phyloP scores from a whole-genome alignment of 2,888 invertebrate species.

The Petrolisthes manimaculis region DNA sequence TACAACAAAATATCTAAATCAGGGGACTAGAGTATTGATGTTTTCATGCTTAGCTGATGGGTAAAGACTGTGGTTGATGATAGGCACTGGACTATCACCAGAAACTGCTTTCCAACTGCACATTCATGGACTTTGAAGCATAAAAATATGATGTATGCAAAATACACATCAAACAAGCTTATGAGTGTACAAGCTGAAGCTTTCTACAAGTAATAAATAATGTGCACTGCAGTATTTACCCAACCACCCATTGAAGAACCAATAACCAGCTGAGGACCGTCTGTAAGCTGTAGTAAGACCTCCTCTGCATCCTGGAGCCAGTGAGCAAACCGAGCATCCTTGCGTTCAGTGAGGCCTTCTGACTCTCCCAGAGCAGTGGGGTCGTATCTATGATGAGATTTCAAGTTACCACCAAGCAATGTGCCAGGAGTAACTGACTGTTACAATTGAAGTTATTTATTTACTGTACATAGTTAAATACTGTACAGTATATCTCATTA shows the following conservation, averaged over 20 bases:
- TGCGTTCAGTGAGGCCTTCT: constrained; percentile 22
- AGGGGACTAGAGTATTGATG: no score
- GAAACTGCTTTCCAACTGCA: no score
- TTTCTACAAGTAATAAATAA: no score
- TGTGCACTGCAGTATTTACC: constrained; percentile 26
- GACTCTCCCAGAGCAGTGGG: constrained; percentile 49
- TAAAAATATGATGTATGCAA: no score
- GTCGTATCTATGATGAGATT: constrained; percentile 38
- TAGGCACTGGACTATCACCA: no score
- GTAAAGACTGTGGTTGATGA: no score
- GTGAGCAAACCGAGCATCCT: constrained; percentile 49
- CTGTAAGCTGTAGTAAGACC: constrained; percentile 35
- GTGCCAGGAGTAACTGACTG: background rate
- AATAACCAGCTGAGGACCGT: constrained; percentile 55
- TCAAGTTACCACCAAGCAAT: background rate
- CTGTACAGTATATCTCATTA: no score
- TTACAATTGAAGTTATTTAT: background rate
- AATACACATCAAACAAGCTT: no score
- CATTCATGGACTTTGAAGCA: no score
- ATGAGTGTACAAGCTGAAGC: no score
- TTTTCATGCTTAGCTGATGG: no score
- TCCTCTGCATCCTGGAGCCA: constrained; percentile 56
- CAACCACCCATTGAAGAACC: constrained; percentile 59
- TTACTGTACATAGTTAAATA: background rate
- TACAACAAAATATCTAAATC: no score